These are phyloP conservation scores for Plumapathes pennacea DNA, from an alignment of 92 coral and sea anemone genomes.

Conservation along the genomic window DNA sequence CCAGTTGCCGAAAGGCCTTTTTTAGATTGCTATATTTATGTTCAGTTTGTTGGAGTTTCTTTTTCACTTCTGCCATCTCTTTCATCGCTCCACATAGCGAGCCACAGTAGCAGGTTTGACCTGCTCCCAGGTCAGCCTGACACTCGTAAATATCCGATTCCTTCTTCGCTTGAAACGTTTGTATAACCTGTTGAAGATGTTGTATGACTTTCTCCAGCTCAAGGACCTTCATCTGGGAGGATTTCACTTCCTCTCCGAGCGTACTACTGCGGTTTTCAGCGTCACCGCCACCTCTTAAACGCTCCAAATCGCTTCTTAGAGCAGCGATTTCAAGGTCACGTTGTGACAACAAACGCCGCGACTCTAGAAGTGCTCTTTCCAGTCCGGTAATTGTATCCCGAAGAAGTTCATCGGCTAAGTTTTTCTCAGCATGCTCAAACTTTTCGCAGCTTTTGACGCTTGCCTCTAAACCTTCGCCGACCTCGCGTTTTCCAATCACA, in stretches of 20 bases:
- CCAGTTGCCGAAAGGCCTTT: constrained; percentile 63
- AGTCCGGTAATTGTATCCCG: constrained; percentile 82
- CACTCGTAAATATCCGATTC: constrained; percentile 25
- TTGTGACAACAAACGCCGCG: constrained; percentile 72
- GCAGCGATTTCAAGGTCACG: constrained; percentile 75
- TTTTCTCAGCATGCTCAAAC: constrained; percentile 38
- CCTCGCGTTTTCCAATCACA: constrained; percentile 67
- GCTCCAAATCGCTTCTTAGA: constrained; percentile 72
- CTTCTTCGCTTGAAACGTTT: constrained; percentile 46
- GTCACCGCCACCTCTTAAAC: constrained; percentile 21
- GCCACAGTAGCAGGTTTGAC: constrained; percentile 83
- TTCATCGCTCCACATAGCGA: constrained; percentile 97
- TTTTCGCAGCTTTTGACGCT: constrained; percentile 74
- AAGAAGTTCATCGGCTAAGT: constrained; percentile 46
- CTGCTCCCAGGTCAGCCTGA: constrained; percentile 22
- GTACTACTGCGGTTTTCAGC: constrained; percentile 35
- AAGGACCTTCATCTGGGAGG: constrained; percentile 67
- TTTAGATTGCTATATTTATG: constrained; percentile 73
- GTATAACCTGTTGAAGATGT: constrained; percentile 64
- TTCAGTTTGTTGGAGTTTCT: constrained; percentile 83
- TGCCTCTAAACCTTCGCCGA: constrained; percentile 83
- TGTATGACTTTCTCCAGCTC: constrained; percentile 79
- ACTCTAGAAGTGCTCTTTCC: constrained; percentile 83
- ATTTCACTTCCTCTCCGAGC: constrained; percentile 77
- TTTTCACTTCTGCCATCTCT: constrained; percentile 83